phyloP scores from a whole-genome alignment of 2,888 invertebrate species.

The Trichogramma evanescens region DNA sequence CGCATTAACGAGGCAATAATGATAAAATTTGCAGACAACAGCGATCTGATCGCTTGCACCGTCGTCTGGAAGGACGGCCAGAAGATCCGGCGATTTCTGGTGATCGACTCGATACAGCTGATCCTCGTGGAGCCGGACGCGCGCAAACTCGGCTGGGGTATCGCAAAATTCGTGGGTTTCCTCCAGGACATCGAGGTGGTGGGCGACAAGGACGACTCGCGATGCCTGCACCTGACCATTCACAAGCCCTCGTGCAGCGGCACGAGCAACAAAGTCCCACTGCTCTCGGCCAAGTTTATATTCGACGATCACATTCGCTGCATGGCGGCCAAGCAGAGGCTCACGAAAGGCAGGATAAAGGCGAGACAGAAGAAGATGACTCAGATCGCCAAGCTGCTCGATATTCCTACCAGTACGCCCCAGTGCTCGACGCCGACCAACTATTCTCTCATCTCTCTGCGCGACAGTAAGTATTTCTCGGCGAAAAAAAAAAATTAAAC shows the following conservation, averaged over 20 bases:
- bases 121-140: conserved; percentile 97
- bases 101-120: conserved; percentile 90
- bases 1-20: neutral
- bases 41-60: conserved; percentile 93
- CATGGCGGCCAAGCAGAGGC: conserved; percentile 97
- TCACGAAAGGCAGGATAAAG: conserved; percentile 74
- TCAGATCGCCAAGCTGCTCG: conserved; percentile 85
- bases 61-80: conserved; percentile 84
- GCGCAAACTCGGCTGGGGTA: conserved; percentile 92
- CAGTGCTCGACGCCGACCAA: conserved; percentile 44
- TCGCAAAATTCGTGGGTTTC: conserved; percentile 92
- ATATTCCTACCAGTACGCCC: conserved; percentile 58
- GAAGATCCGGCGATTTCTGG: conserved; percentile 88
- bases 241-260: conserved; percentile 68
- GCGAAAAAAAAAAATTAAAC: neutral
- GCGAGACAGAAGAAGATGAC: conserved; percentile 96
- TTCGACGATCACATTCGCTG: conserved; percentile 99
- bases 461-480: conserved; percentile 36
- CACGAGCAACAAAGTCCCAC: conserved; percentile 65
- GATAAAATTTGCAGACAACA: conserved; percentile 69
- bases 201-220: conserved; percentile 93
- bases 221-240: conserved; percentile 88
- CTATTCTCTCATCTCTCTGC: conserved; percentile 38
- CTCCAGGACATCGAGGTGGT: conserved; percentile 89
- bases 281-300: conserved; percentile 86